A percentile compares a stretch with the other conserved stretches of the same genome.
These are phyloP conservation scores for Malacosoma neustria DNA, from an alignment of 2,888 invertebrate genomes.

Conservation along the genomic window DNA sequence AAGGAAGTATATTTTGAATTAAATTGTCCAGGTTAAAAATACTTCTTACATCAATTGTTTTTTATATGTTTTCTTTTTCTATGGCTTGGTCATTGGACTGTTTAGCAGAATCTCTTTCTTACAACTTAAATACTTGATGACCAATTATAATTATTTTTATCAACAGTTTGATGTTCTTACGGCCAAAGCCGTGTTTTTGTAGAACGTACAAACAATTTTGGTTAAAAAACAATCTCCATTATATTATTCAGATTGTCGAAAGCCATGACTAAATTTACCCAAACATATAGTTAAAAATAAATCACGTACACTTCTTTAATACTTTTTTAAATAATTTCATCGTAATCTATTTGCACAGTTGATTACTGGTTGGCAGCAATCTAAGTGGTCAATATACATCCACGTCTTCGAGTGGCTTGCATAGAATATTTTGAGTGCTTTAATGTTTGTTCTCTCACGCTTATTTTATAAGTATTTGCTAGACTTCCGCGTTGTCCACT, in stretches of 20 bases:
- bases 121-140: no score
- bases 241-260: no score
- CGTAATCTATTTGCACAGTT: constrained; percentile 44
- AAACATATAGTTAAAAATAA: background rate
- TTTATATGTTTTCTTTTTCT: no score
- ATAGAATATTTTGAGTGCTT: constrained; percentile 44
- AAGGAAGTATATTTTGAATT: background rate
- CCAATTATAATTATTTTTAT: no score
- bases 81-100: no score
- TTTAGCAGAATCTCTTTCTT: no score
- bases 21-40: constrained; percentile 9
- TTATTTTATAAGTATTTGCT: constrained; percentile 12
- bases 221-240: no score
- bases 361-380: constrained; percentile 35
- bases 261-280: no score
- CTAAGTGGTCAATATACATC: constrained; percentile 42
- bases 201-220: no score
- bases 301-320: constrained; percentile 8
- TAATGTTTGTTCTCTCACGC: constrained; percentile 45
- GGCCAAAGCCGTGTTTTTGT: no score
- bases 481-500: constrained; percentile 44
- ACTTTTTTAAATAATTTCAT: constrained; percentile 23
- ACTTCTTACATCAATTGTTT: no score
- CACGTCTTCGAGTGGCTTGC: constrained; percentile 45
- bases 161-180: no score